phyloP scores from a whole-genome alignment of 2,888 invertebrate genomes.

The Tetragonisca angustula region DNA sequence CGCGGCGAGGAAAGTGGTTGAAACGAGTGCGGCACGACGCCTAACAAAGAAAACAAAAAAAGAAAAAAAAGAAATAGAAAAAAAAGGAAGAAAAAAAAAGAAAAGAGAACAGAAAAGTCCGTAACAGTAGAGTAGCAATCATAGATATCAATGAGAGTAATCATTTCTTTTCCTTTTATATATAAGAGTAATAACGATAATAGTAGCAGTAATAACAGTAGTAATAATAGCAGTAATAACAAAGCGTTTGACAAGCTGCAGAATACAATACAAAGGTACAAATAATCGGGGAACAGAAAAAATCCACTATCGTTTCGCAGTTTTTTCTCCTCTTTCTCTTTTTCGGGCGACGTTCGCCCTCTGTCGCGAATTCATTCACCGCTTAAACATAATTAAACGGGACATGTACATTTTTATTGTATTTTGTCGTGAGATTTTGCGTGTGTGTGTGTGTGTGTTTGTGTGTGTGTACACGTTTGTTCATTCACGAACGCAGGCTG shows the following conservation, averaged over 20 bases:
- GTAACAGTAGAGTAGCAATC: constrained; percentile 31
- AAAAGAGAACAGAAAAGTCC: not conserved
- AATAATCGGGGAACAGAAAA: constrained; percentile 68
- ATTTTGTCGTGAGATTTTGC: constrained; percentile 13
- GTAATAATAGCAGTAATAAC: constrained; percentile 60
- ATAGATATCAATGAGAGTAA: constrained; percentile 57
- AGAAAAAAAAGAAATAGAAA: no score
- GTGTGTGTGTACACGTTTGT: constrained; percentile 42
- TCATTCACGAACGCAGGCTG: constrained; percentile 48
- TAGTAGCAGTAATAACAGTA: constrained; percentile 41
- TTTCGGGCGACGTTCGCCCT: constrained; percentile 35
- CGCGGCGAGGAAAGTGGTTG: constrained; percentile 56
- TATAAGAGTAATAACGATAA: constrained; percentile 44
- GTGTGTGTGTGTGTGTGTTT: constrained; percentile 32
- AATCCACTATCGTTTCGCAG: constrained; percentile 45
- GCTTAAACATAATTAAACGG: no score
- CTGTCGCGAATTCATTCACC: constrained; percentile 42
- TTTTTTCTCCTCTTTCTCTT: constrained; percentile 7
- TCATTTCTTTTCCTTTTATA: constrained; percentile 9
- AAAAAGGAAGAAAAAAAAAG: no score
- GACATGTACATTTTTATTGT: constrained; percentile 36
- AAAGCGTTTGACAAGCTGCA: constrained; percentile 73
- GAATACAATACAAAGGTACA: constrained; percentile 73
- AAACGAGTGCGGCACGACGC: constrained; percentile 28
- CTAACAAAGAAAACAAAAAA: constrained; percentile 27